These are phyloP conservation scores for Scartelaos histophorus DNA, from an alignment of 2,113 vertebrate species.

Conservation along the genomic window DNA sequence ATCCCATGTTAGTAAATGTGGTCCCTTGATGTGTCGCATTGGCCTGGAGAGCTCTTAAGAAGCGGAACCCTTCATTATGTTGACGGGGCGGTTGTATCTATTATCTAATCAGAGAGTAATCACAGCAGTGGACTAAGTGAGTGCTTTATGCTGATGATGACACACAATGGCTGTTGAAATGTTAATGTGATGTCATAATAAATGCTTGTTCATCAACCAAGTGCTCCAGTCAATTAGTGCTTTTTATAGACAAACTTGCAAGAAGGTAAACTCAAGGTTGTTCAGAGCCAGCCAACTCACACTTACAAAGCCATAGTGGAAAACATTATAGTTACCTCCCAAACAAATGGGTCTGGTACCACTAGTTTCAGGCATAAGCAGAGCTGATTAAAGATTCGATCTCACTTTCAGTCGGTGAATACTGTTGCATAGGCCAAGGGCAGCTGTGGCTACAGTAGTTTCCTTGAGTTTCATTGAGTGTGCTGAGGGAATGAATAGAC, in stretches of 20 bases:
- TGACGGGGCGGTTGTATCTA: slow-evolving; percentile 15
- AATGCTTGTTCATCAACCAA: slow-evolving; percentile 23
- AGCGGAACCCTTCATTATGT: slow-evolving; percentile 4
- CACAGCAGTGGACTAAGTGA: background rate
- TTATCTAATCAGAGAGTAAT: slow-evolving; percentile 22
- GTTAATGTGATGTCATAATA: slow-evolving; percentile 31
- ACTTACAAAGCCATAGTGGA: background rate
- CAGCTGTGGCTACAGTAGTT: no score
- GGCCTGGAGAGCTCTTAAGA: slow-evolving; percentile 6
- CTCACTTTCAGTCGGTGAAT: background rate
- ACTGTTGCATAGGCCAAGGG: background rate
- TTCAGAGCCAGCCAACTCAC: background rate
- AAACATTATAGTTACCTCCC: no score
- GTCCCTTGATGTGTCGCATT: background rate
- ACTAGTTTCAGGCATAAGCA: no score
- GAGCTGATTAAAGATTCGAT: no score
- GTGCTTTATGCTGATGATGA: slow-evolving; percentile 14
- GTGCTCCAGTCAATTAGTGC: slow-evolving; percentile 28
- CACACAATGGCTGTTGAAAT: slow-evolving; percentile 13
- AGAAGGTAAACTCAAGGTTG: slow-evolving; percentile 18
- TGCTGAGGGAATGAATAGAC: no score
- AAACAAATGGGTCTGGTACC: no score
- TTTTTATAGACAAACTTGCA: slow-evolving; percentile 18
- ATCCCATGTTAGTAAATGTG: background rate
- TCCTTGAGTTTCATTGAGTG: no score